Conservation (phyloP, 2,797 vertebrate species). For the Sebastes cheni region DNA sequence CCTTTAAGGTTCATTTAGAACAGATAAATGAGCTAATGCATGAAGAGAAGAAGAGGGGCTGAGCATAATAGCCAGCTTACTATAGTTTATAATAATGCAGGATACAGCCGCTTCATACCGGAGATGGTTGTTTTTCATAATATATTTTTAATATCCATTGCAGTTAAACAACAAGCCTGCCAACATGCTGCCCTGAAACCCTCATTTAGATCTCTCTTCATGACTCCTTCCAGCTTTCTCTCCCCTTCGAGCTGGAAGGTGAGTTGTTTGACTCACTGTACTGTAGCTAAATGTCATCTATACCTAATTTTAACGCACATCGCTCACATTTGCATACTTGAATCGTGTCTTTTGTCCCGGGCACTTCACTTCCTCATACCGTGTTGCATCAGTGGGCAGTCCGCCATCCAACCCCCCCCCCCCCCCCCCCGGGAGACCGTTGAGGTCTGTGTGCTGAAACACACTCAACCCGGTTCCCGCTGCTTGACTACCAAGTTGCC, state of each 20-base stretch:
- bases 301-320: background rate
- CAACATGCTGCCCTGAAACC: background rate
- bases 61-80: too few relatives aligned
- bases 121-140: too few relatives aligned
- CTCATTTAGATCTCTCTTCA: background rate
- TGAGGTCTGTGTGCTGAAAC: slow-evolving; percentile 46
- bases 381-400: slow-evolving; percentile 46
- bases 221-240: background rate
- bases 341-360: slow-evolving; percentile 1
- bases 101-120: too few relatives aligned
- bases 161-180: too few relatives aligned
- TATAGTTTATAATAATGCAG: too few relatives aligned
- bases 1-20: too few relatives aligned
- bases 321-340: background rate
- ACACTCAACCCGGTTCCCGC: slow-evolving; percentile 64
- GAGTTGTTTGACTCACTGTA: background rate
- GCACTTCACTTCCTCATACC: slow-evolving; percentile 24
- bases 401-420: slow-evolving; percentile 7
- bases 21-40: too few relatives aligned
- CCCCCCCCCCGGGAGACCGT: slow-evolving; percentile 22
- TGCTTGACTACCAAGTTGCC: slow-evolving; percentile 57
- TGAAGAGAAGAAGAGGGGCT: too few relatives aligned
- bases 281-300: background rate
- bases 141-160: too few relatives aligned
- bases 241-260: background rate